These are phyloP conservation scores for Ciona savignyi DNA, from an alignment of 23 tunicate genomes.

Conservation along the genomic window DNA sequence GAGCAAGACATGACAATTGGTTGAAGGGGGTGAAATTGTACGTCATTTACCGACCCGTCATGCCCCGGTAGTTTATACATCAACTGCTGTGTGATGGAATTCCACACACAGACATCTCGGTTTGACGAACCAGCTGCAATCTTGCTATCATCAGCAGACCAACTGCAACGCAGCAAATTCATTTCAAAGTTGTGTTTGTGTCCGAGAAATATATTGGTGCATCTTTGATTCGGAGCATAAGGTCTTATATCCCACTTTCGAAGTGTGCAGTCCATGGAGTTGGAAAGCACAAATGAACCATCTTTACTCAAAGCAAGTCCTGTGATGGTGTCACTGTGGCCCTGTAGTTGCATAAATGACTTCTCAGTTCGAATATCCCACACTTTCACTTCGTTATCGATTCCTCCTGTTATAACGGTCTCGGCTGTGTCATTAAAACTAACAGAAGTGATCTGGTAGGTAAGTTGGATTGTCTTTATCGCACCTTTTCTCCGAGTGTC, in stretches of 20 bases:
- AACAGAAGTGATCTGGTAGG: conserved; percentile 79
- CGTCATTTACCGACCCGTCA: conserved; percentile 91
- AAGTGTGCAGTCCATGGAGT: conserved; percentile 94
- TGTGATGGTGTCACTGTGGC: conserved; percentile 90
- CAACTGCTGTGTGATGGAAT: conserved; percentile 26
- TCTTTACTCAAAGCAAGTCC: conserved; percentile 51
- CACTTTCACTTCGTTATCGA: conserved; percentile 78
- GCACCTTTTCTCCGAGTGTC: conserved; percentile 70
- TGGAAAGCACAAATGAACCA: conserved; percentile 68
- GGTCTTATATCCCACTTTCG: conserved; percentile 92
- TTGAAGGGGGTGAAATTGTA: conserved; percentile 89
- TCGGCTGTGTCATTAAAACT: conserved; percentile 81
- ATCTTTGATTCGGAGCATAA: conserved; percentile 76
- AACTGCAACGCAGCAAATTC: conserved; percentile 81
- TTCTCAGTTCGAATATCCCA: conserved; percentile 77
- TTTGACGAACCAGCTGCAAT: conserved; percentile 87
- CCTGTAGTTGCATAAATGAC: conserved; percentile 31
- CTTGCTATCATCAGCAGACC: conserved; percentile 88
- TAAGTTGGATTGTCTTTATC: conserved; percentile 52
- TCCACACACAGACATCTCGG: conserved; percentile 87
- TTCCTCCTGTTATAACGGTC: conserved; percentile 69
- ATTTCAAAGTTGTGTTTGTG: conserved; percentile 89
- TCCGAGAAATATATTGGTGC: conserved; percentile 61
- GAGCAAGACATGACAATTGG: conserved; percentile 91
- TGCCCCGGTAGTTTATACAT: conserved; percentile 94